These are phyloP conservation scores for Ophraella communa DNA, from an alignment of 2,888 invertebrate genomes.

Conservation along the genomic window DNA sequence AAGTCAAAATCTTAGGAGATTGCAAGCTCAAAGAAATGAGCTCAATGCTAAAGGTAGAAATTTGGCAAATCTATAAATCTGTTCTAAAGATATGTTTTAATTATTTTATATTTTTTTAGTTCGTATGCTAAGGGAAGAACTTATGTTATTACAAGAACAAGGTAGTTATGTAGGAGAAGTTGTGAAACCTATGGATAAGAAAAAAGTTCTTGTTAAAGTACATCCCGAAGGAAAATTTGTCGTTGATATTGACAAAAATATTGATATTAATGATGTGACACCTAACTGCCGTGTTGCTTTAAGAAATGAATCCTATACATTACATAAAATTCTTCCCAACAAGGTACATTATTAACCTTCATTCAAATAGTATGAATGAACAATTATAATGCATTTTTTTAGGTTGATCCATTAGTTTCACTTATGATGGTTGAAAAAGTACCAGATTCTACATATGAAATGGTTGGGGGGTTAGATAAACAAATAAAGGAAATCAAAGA, in stretches of 20 bases:
- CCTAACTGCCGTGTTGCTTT: constrained; percentile 97
- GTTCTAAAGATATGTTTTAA: too few species aligned
- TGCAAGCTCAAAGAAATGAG: constrained; percentile 98
- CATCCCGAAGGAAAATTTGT: constrained; percentile 99
- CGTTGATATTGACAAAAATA: constrained; percentile 98
- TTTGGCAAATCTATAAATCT: background rate
- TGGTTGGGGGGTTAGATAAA: constrained; percentile 99
- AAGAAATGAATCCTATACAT: constrained; percentile 96
- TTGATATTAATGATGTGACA: constrained; percentile 97
- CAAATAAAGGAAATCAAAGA: constrained; percentile 99
- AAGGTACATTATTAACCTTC: constrained; percentile 67
- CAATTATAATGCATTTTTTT: constrained; percentile 12
- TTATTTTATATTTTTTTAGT: constrained; percentile 68
- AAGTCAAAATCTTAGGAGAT: constrained; percentile 92
- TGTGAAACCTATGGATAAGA: constrained; percentile 99
- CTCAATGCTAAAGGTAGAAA: constrained; percentile 91
- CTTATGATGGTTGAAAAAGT: constrained; percentile 99
- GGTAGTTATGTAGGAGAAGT: constrained; percentile 99
- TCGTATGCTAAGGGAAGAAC: constrained; percentile 94
- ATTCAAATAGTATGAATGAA: background rate
- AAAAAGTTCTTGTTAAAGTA: constrained; percentile 98
- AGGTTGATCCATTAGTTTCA: constrained; percentile 97
- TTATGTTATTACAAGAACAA: constrained; percentile 95
- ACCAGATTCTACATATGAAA: constrained; percentile 99
- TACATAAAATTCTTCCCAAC: constrained; percentile 98